phyloP scores from a whole-genome alignment of 2,113 vertebrate species.

The Siphamia tubifer region DNA sequence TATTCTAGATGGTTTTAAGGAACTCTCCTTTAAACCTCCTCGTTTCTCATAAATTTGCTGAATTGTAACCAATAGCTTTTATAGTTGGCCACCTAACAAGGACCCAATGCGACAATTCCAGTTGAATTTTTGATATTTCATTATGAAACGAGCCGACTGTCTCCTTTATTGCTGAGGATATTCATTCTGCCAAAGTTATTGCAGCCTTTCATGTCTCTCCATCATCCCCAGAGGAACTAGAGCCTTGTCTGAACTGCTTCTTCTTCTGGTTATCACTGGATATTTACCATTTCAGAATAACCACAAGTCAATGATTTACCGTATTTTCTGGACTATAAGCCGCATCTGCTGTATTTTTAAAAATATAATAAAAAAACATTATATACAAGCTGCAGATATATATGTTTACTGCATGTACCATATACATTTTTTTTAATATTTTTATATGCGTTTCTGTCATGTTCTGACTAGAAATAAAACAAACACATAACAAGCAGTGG shows the following conservation, averaged over 20 bases:
- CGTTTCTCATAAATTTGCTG: conserved; percentile 39
- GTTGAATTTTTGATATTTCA: conserved; percentile 48
- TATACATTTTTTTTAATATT: too few species aligned
- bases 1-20: conserved; percentile 32
- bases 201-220: background rate
- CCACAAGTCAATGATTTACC: too few species aligned
- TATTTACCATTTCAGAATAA: too few species aligned
- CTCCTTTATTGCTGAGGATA: conserved; percentile 30
- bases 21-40: conserved; percentile 22
- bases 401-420: too few species aligned
- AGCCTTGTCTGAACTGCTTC: conserved; percentile 9
- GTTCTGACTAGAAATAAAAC: too few species aligned
- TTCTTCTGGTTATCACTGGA: conserved; percentile 29
- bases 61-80: conserved; percentile 56
- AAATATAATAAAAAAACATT: too few species aligned
- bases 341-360: too few species aligned
- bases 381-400: too few species aligned
- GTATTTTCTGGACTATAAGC: too few species aligned
- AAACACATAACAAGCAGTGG: too few species aligned
- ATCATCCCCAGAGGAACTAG: conserved; percentile 1
- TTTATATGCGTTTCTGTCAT: too few species aligned
- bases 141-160: conserved; percentile 39
- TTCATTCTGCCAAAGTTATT: conserved; percentile 39
- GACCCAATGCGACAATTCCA: conserved; percentile 35
- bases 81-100: conserved; percentile 32